Base-by-base conservation (phyloP, 2,888 invertebrate species). In the Mylabris sibirica region DNA sequence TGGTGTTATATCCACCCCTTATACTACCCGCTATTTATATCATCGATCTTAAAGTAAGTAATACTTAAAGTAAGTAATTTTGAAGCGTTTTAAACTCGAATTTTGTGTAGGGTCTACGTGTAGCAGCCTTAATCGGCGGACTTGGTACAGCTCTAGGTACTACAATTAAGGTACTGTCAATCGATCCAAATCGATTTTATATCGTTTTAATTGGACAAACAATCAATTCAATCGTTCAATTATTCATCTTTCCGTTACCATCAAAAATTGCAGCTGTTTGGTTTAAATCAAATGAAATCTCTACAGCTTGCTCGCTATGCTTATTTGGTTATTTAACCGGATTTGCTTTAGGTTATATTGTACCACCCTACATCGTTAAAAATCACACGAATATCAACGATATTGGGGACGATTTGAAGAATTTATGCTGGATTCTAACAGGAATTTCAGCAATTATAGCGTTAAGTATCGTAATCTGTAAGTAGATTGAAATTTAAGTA, bases 1-100 rank as follows among this genome's bases (percentile, higher is more conserved):
- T 98, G 98, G 89, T 96, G 72, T 90, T 92, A 3, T 99, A 99
- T 86, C 96, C 98, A 77, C 95, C 97, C 11, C 90, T 98, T 74
- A 95, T 99, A 80, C 94, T 99, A 81, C 99, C 99, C 0, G 97
- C 94, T 20, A 96, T 96, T 81, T 99, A 94, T 91, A 89, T 99
- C 66, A 89, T 99, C 77, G 96, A 99, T 83, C 94, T 92, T 88
- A 92, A 91, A 87, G 99, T 95, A 85, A 90, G 92, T 88, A 64
- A 30, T 14, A 14, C 1, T 38, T 38, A 3, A 38, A 12, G 8
- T 1, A 11, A 38, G 12, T 38, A 30, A 30, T 30, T 8, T 6
- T 30, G 4, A 30, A 30, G 8, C 30, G 2, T 4, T 30, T 30
- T 30, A 6, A 30, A 30, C 8, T 30, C 8, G 30, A 30, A 30